Base-by-base conservation (phyloP, 1,140 invertebrate genomes). In the Heliconius nattereri region DNA sequence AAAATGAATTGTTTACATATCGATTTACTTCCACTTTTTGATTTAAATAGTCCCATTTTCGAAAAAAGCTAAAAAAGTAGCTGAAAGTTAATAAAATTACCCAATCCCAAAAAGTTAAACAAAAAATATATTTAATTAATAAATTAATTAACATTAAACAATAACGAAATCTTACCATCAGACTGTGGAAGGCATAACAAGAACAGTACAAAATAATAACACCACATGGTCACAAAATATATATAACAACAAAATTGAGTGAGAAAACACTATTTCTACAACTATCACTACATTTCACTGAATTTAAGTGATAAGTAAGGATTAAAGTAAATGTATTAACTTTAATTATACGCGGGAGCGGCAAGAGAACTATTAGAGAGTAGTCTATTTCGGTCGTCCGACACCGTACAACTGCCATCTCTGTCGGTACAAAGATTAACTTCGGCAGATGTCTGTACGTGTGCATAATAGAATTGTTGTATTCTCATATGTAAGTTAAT, bases 351-450 rank as follows among this genome's bases (percentile, higher is more conserved):
- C 87, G 86, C 89, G 87, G 88, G 90, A 90, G 89, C 85, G 54
- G 80, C 66, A 78, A 85, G 91, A 85, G 87, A 85, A 76, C 83
- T 76, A 79, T 83, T n/a, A n/a, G n/a, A n/a, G n/a, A n/a, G 76
- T 87, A 76, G 81, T 91, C 91, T 92, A 92, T 92, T 92, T 91
- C 86, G 86, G 87, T 92, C 87, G 76, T 78, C 76, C 83, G 40
- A 16, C 40, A 45, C 13, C 2, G 76, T 80, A 81, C 80, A 83
- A 86, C 87, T 84, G 77, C 84, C 86, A 83, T 89, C 89, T 91
- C 87, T 86, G 86, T 91, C 90, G 85, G 83, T 78, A 16, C 88
- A 91, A 86, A 91, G 90, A 90, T 84, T 87, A 85, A 13, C 1
- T 9, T 37, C 7, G 57, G 23, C 76, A 86, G 82, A 86, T n/a